These are phyloP conservation scores for Lepidochitona cinerea DNA, from an alignment of 2,888 invertebrate species.

Conservation along the genomic window DNA sequence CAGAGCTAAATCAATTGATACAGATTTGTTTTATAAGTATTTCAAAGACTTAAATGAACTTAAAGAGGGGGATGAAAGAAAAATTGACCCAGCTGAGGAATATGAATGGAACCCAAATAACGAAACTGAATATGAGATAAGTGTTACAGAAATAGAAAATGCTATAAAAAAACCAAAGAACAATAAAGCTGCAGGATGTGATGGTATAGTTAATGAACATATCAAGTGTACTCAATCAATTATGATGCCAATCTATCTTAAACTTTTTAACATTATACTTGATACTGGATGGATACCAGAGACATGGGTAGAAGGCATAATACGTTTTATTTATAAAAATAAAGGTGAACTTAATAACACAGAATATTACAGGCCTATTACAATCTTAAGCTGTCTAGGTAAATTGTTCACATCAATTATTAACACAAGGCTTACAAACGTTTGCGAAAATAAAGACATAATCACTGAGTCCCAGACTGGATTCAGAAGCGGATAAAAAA, in stretches of 20 bases:
- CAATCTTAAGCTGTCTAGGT: neutral
- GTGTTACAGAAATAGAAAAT: neutral
- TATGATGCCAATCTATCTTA: neutral
- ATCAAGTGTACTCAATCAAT: neutral
- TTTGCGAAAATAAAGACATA: neutral
- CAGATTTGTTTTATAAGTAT: neutral
- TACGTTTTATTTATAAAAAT: neutral
- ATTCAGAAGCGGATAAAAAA: neutral
- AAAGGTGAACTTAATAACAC: neutral
- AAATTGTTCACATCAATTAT: neutral
- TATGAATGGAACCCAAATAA: neutral
- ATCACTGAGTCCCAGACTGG: neutral
- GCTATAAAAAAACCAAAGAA: neutral
- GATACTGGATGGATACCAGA: neutral
- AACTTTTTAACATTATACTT: neutral
- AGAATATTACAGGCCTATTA: neutral
- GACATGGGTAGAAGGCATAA: neutral
- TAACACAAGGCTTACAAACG: neutral
- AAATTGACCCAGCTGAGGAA: neutral
- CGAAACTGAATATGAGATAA: neutral
- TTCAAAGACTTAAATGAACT: neutral
- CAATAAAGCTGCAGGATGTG: neutral
- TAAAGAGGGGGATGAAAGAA: neutral
- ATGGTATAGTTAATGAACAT: neutral
- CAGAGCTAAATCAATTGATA: too few relatives aligned